A percentile compares a stretch with the other conserved stretches of the same genome.
Evolutionary conservation across 2,797 vertebrate genomes (phyloP).

Genomic region (Melanogrammus aeglefinus): DNA sequence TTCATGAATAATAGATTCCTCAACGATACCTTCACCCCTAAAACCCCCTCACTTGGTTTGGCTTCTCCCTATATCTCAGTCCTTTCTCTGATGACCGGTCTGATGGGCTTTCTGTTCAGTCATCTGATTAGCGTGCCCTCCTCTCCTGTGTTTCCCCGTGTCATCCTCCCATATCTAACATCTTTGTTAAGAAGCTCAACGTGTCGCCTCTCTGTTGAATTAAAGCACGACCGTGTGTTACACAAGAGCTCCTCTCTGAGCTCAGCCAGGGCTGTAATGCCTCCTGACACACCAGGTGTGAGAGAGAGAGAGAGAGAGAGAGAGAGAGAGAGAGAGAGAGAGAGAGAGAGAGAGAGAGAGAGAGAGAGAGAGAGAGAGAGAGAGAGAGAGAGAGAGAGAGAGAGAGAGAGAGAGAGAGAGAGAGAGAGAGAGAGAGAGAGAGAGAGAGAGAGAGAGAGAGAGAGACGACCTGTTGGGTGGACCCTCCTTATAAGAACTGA

Average conservation of each 20-base stretch:
- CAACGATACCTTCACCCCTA: constrained; percentile 42
- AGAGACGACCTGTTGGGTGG: neutral
- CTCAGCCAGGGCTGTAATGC: constrained; percentile 30
- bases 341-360: constrained; percentile 1
- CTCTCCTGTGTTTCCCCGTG: constrained; percentile 41
- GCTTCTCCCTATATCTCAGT: neutral
- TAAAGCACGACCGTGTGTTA: constrained; percentile 54
- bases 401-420: neutral
- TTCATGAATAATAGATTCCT: constrained; percentile 57
- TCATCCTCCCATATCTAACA: constrained; percentile 11
- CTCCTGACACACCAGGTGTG: constrained; percentile 40
- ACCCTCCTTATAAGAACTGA: neutral
- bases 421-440: neutral
- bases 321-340: neutral
- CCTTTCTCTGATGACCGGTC: neutral
- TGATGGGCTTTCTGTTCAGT: neutral
- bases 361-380: constrained; percentile 1
- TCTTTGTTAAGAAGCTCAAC: constrained; percentile 43
- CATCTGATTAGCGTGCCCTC: constrained; percentile 1
- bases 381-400: neutral
- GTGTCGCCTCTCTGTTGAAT: constrained; percentile 62
- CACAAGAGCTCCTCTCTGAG: constrained; percentile 59
- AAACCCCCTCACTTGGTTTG: neutral
- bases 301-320: constrained; percentile 22
- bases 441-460: neutral